Evolutionary conservation across 1,140 invertebrate species (phyloP).

Genomic region (Drosophila willistoni): DNA sequence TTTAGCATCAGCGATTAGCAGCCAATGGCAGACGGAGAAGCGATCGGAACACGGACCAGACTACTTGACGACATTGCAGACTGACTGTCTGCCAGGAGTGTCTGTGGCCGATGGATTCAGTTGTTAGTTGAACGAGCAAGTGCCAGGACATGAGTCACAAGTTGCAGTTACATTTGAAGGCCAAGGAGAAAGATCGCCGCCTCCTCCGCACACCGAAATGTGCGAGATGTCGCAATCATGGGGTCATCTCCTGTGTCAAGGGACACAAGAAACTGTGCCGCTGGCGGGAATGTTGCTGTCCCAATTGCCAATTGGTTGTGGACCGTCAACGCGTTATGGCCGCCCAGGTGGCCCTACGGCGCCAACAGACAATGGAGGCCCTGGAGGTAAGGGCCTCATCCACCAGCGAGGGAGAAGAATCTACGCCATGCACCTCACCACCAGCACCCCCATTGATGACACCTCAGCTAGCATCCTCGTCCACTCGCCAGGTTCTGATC

Average conservation of each 20-base stretch:
- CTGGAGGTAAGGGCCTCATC: constrained; percentile 42
- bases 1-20: constrained; percentile 75
- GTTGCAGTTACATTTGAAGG: constrained; percentile 4
- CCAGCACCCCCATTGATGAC: constrained; percentile 25
- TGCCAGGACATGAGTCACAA: constrained; percentile 23
- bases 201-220: constrained; percentile 91
- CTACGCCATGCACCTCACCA: constrained; percentile 16
- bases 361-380: constrained; percentile 86
- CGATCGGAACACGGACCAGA: constrained; percentile 22
- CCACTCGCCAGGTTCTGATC: constrained; percentile 83
- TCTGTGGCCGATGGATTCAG: constrained; percentile 61
- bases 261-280: constrained; percentile 92
- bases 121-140: constrained; percentile 35
- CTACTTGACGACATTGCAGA: constrained; percentile 64
- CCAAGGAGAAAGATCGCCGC: constrained; percentile 56
- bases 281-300: constrained; percentile 92
- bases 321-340: constrained; percentile 95
- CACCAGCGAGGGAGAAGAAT: constrained; percentile 57
- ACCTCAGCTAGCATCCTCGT: constrained; percentile 13
- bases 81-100: constrained; percentile 55
- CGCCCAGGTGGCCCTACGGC: constrained; percentile 89
- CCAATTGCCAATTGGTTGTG: constrained; percentile 93
- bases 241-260: constrained; percentile 93
- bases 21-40: constrained; percentile 59
- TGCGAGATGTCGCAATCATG: constrained; percentile 94